phyloP scores from a whole-genome alignment of 2,113 vertebrate species.

The Diphyllodes magnificus region DNA sequence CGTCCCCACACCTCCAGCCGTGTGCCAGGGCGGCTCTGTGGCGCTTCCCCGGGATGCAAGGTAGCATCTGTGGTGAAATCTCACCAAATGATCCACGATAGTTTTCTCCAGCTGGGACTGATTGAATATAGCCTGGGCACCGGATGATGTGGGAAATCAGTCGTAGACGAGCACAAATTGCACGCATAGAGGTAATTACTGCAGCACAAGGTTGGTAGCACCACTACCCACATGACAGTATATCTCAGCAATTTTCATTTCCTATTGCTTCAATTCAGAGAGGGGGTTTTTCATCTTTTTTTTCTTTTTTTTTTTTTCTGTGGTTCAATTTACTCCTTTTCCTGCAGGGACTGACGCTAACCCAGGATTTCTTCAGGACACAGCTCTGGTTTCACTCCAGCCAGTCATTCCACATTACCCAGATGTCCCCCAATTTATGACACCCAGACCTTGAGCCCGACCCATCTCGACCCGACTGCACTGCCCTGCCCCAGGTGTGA shows the following conservation, averaged over 20 bases:
- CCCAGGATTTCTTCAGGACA: background rate
- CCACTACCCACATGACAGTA: slow-evolving; percentile 53
- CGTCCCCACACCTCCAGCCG: fast-evolving
- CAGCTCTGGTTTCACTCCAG: background rate
- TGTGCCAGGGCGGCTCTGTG: background rate
- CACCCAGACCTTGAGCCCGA: background rate
- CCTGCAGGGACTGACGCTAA: background rate
- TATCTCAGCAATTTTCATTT: slow-evolving; percentile 62
- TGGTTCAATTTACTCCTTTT: slow-evolving; percentile 24
- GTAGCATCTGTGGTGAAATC: slow-evolving; percentile 29
- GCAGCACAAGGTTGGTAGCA: slow-evolving; percentile 60
- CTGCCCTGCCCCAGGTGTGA: background rate
- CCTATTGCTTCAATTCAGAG: slow-evolving; percentile 39
- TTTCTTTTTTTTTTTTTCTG: background rate
- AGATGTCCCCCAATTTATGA: background rate
- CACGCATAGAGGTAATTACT: slow-evolving; percentile 63
- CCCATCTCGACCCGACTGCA: fast-evolving
- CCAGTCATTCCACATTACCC: background rate
- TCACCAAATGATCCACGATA: slow-evolving; percentile 26
- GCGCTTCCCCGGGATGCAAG: background rate
- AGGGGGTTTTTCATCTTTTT: background rate
- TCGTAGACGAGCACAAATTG: slow-evolving; percentile 54
- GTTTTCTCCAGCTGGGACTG: slow-evolving; percentile 55
- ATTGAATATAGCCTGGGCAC: slow-evolving; percentile 30
- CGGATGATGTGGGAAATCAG: slow-evolving; percentile 59